Evolutionary conservation across 2,113 vertebrate species (phyloP).

Genomic region (Mesoclemmys tuberculata): DNA sequence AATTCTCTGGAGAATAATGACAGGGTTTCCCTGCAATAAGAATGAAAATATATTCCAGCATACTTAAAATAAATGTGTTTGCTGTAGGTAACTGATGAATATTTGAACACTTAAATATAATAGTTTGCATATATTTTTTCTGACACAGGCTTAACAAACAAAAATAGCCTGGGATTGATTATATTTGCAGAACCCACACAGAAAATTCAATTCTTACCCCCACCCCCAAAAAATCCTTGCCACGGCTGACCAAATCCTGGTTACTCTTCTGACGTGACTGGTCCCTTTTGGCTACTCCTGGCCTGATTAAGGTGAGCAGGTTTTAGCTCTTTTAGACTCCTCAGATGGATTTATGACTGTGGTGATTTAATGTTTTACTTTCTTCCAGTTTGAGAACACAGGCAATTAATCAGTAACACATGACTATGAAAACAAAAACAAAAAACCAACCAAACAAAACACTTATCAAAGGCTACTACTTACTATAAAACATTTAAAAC

Average conservation of each 20-base stretch:
- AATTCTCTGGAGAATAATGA: background rate
- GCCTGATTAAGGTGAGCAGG: background rate
- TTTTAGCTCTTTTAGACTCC: background rate
- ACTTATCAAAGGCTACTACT: background rate
- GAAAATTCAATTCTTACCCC: background rate
- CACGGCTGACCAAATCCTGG: background rate
- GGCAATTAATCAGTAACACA: slow-evolving; percentile 5
- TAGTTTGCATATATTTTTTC: background rate
- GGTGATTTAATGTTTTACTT: background rate
- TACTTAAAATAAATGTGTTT: background rate
- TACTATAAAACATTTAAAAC: background rate
- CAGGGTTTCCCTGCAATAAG: background rate
- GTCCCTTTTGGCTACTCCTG: background rate
- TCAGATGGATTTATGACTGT: background rate
- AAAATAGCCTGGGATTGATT: background rate
- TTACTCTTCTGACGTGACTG: background rate
- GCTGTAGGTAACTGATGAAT: background rate
- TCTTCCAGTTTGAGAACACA: background rate
- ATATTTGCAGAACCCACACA: background rate
- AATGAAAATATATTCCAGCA: background rate
- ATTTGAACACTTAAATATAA: background rate
- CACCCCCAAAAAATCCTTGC: background rate
- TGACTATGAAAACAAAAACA: background rate
- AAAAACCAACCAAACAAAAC: background rate
- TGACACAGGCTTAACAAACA: background rate